Evolutionary conservation across 2,113 vertebrate genomes (phyloP).

Genomic region (Phycodurus eques): DNA sequence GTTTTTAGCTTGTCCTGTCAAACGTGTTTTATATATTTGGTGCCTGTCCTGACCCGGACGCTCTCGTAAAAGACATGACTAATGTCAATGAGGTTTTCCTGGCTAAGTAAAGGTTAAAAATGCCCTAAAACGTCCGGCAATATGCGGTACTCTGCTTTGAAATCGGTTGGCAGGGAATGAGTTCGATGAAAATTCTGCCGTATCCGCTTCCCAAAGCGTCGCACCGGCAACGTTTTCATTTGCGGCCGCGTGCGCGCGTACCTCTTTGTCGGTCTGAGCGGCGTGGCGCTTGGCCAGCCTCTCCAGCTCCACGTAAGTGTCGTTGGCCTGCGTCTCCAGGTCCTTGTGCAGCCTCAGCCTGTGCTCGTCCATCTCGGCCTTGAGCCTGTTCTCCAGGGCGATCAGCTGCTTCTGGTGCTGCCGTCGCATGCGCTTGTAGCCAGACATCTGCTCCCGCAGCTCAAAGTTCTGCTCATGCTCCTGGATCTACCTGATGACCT

Average conservation of each 20-base stretch:
- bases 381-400: conserved; percentile 99
- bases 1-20: too few species aligned
- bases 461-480: conserved; percentile 99
- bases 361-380: conserved; percentile 99
- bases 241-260: conserved; percentile 41
- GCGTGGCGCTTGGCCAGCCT: conserved; percentile 97
- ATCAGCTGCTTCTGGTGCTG: conserved; percentile 99
- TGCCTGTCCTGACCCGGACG: too few species aligned
- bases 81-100: too few species aligned
- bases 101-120: too few species aligned
- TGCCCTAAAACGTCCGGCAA: too few species aligned
- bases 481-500: conserved; percentile 99
- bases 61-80: too few species aligned
- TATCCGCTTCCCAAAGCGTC: too few species aligned
- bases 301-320: conserved; percentile 98
- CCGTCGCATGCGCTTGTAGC: conserved; percentile 99
- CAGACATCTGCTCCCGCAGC: conserved; percentile 99
- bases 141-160: too few species aligned
- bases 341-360: conserved; percentile 98
- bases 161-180: too few species aligned
- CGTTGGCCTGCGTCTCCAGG: conserved; percentile 97
- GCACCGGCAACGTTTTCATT: too few species aligned
- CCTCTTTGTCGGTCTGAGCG: conserved; percentile 95
- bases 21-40: too few species aligned
- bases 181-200: too few species aligned